Conservation (phyloP, 1,140 invertebrate species). For the Philotrypesis tridentata region DNA sequence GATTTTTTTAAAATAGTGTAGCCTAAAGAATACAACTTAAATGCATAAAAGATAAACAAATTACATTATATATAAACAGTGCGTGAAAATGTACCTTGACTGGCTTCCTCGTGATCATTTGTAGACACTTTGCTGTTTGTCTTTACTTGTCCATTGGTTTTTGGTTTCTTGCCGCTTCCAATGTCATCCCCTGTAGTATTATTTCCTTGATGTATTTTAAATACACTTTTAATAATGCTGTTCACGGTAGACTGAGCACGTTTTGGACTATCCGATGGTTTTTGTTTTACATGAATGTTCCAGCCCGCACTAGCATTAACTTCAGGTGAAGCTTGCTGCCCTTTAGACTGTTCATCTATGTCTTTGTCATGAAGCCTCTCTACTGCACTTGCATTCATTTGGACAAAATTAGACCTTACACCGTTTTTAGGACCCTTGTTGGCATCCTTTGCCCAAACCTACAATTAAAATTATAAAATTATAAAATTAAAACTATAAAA, state of each 20-base stretch:
- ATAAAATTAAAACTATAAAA: background rate
- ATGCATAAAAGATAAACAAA: background rate
- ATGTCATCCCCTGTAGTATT: slow-evolving; percentile 51
- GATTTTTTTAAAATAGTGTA: slow-evolving; percentile 65
- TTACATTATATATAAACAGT: background rate
- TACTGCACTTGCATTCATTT: slow-evolving; percentile 14
- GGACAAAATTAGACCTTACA: slow-evolving; percentile 19
- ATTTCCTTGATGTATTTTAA: slow-evolving; percentile 59
- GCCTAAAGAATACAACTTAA: slow-evolving; percentile 37
- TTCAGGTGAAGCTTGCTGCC: background rate
- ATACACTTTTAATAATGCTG: slow-evolving; percentile 64
- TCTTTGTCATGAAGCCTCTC: slow-evolving; percentile 38
- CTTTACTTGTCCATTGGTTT: slow-evolving; percentile 57
- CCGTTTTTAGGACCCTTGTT: slow-evolving; percentile 42
- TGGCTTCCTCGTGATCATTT: slow-evolving; percentile 54
- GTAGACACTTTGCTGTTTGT: slow-evolving; percentile 50
- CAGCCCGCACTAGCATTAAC: slow-evolving; percentile 19
- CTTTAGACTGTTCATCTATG: slow-evolving; percentile 31
- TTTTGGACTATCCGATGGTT: slow-evolving; percentile 58
- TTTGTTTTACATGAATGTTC: slow-evolving; percentile 43
- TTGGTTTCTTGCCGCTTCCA: slow-evolving; percentile 51
- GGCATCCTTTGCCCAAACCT: slow-evolving; percentile 37
- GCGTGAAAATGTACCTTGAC: slow-evolving; percentile 43
- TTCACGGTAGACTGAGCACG: slow-evolving; percentile 62
- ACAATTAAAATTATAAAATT: background rate